Conservation (phyloP, 1,140 invertebrate species). For the Maniola jurtina region DNA sequence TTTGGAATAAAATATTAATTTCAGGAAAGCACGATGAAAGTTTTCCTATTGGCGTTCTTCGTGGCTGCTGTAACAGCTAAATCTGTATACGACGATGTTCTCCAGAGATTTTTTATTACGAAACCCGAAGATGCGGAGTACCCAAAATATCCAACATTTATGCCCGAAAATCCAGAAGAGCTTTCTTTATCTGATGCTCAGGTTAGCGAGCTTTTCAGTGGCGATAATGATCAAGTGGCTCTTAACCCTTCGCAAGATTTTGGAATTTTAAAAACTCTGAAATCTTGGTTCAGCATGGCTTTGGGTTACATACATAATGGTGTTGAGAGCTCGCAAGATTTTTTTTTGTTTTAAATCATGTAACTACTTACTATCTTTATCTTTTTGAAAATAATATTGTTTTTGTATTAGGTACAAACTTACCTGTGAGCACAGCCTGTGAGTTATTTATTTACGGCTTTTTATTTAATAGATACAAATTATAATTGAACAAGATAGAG, state of each 20-base stretch:
- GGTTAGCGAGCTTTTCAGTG: slow-evolving; percentile 52
- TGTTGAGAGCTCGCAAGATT: slow-evolving; percentile 46
- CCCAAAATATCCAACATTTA: slow-evolving; percentile 26
- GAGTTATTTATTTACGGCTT: too few relatives aligned
- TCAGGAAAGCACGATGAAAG: slow-evolving; percentile 39
- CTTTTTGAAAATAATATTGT: too few relatives aligned
- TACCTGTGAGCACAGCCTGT: too few relatives aligned
- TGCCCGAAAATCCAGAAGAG: slow-evolving; percentile 18
- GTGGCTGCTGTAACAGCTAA: slow-evolving; percentile 43
- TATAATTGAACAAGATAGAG: too few relatives aligned
- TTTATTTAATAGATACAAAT: too few relatives aligned
- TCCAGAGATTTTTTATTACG: background rate
- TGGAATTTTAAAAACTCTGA: slow-evolving; percentile 43
- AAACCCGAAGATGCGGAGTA: slow-evolving; percentile 28
- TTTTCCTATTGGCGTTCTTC: slow-evolving; percentile 49
- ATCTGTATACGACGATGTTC: background rate
- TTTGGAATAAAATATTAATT: background rate
- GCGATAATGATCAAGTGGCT: slow-evolving; percentile 51
- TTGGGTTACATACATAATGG: slow-evolving; percentile 56
- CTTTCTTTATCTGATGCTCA: slow-evolving; percentile 28
- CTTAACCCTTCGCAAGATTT: slow-evolving; percentile 45
- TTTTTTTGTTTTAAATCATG: slow-evolving; percentile 35
- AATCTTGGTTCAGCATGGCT: slow-evolving; percentile 56
- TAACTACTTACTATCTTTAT: too few relatives aligned
- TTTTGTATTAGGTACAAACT: too few relatives aligned